phyloP scores from a whole-genome alignment of 2,888 invertebrate genomes.

The Leptinotarsa peninsularis region DNA sequence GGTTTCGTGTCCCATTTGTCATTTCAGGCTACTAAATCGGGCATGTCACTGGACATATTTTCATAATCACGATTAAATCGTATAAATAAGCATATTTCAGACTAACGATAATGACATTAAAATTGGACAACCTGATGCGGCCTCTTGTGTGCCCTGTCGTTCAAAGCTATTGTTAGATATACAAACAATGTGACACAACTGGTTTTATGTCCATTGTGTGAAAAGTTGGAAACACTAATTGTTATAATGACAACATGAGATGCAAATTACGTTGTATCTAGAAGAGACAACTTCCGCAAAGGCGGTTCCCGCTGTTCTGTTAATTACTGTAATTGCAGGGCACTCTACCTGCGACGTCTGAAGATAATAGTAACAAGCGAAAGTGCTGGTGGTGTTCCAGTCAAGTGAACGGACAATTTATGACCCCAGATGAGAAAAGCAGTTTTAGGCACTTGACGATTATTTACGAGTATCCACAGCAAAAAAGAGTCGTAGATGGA shows the following conservation, averaged over 20 bases:
- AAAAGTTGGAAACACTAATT: conserved; percentile 17
- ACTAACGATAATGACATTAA: not conserved
- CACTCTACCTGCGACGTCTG: conserved; percentile 14
- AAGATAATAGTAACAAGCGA: conserved; percentile 3
- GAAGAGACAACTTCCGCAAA: conserved; percentile 16
- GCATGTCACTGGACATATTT: too few relatives aligned
- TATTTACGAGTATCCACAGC: not conserved
- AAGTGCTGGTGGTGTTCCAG: conserved; percentile 3
- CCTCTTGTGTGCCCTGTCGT: not conserved
- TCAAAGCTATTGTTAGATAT: conserved; percentile 3
- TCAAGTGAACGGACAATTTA: conserved; percentile 10
- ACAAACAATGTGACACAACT: not conserved
- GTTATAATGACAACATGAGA: conserved; percentile 15
- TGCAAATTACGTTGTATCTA: conserved; percentile 19
- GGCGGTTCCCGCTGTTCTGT: conserved; percentile 7
- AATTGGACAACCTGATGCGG: not conserved
- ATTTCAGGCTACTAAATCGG: too few relatives aligned
- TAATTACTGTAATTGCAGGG: conserved; percentile 19
- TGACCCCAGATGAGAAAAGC: not conserved
- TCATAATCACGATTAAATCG: too few relatives aligned
- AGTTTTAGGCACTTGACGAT: not conserved
- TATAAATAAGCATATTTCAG: too few relatives aligned
- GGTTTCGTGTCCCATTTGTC: too few relatives aligned
- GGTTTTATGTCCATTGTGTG: conserved; percentile 18
- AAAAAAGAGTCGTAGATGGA: too few relatives aligned